Evolutionary conservation across 2,113 vertebrate genomes (phyloP), one percentile per base, ranked within the genome.

Genomic region (Corythoichthys haematopterus): DNA sequence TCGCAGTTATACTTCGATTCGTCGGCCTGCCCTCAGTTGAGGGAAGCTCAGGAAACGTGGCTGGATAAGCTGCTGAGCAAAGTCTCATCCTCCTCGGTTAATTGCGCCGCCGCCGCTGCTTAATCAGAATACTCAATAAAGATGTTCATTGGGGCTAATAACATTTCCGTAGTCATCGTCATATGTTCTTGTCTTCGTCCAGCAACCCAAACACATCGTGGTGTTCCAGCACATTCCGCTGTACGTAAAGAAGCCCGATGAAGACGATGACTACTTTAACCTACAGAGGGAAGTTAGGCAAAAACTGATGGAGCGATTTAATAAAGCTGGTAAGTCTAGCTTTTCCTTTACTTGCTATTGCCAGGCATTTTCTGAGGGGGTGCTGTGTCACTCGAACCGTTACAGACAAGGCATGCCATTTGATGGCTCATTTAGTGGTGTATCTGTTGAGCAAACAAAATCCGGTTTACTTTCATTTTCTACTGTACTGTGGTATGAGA

Each of bases 201-300:
- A 86, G 37, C 28, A 76, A 56, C 55, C 78, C n/a, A 94, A 92
- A 78, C 93, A 97, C 3, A 63, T 93, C 6, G 51, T 98, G 40
- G 88, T 98, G 63, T 97, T 99, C 84, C 97, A 99, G 88, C 97
- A 99, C 86, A 96, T 98, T 75, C 97, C 96, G 0, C 89, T 97
- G 6, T 99, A 96, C 76, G 78, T 96, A 8, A 82, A 75, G 52
- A 85, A 75, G 0, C 90, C 94, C 0, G 90, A 95, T 0, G 97
- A 98, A 84, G 95, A 95, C 0, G 84, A 98, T 0, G 75, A 93
- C 87, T 99, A 98, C 88, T 98, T 99, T 90, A 99, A 96, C 91
- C 84, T 99, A 75, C 84, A 91, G 71, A 92, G 67, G 73, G 59
- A 50, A 0, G 69, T 94, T 66, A 93, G 97, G 45, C 90, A 85